Percentiles rank a stretch among this genome's conserved stretches.
Conservation (phyloP, 2,888 invertebrate genomes). For the Pterostichus niger region DNA sequence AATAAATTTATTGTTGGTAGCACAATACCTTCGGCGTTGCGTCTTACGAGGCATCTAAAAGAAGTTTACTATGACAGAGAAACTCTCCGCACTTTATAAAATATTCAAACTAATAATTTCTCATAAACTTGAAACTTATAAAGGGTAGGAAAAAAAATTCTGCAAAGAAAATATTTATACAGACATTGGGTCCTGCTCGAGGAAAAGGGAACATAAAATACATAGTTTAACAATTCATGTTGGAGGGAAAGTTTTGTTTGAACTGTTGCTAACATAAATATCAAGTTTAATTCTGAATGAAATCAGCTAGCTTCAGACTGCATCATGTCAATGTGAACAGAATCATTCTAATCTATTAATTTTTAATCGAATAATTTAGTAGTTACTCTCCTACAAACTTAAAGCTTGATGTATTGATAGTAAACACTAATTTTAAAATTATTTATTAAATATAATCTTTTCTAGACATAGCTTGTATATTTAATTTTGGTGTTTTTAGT, state of each 20-base stretch:
- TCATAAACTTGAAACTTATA: conserved; percentile 62
- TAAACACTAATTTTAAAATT: too few relatives aligned
- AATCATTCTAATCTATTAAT: too few relatives aligned
- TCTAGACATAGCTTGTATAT: too few relatives aligned
- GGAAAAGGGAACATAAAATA: conserved; percentile 52
- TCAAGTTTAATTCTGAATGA: conserved; percentile 31
- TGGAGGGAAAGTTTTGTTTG: conserved; percentile 46
- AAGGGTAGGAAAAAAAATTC: conserved; percentile 47
- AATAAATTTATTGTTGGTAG: conserved; percentile 28
- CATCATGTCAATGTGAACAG: background rate
- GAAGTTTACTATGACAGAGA: conserved; percentile 30
- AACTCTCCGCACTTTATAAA: conserved; percentile 61
- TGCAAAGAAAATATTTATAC: conserved; percentile 59
- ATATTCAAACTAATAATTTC: conserved; percentile 63
- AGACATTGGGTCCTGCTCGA: background rate
- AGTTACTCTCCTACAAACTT: too few relatives aligned
- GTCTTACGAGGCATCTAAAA: conserved; percentile 1
- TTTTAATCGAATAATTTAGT: too few relatives aligned
- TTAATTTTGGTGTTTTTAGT: too few relatives aligned
- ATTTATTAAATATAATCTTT: too few relatives aligned
- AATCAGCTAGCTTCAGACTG: background rate
- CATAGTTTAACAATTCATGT: conserved; percentile 63
- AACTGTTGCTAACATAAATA: conserved; percentile 50
- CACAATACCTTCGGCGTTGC: background rate
- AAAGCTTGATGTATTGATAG: too few relatives aligned